Percentiles rank a stretch among this genome's conserved stretches.
Evolutionary conservation across 2,797 vertebrate species (phyloP).

Genomic region (Danio kyathit): DNA sequence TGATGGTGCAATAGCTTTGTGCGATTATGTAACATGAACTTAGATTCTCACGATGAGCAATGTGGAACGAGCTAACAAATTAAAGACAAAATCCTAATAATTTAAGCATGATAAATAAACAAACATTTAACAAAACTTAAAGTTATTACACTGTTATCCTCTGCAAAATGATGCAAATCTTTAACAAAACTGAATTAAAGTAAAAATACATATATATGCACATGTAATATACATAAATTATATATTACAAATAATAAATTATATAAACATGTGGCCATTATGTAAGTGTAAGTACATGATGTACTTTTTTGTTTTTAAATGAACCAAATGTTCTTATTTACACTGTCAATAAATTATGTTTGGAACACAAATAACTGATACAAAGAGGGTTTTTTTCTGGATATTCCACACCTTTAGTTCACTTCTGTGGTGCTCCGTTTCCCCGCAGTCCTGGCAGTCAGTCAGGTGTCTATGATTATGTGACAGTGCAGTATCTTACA

Average conservation of each 20-base stretch:
- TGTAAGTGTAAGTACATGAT: too few relatives aligned
- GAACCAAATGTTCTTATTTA: not conserved
- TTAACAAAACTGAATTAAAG: not conserved
- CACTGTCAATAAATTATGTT: conserved; percentile 11
- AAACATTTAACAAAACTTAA: not conserved
- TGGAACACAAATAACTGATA: not conserved
- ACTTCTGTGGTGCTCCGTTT: not conserved
- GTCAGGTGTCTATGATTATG: conserved; percentile 57
- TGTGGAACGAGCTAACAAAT: conserved; percentile 1
- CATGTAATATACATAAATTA: too few relatives aligned
- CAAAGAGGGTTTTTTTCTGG: conserved; percentile 3
- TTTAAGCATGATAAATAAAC: not conserved
- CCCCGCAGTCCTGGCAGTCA: conserved; percentile 43
- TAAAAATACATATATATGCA: too few relatives aligned
- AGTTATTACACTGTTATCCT: not conserved
- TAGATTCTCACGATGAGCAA: conserved; percentile 17
- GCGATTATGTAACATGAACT: conserved; percentile 65
- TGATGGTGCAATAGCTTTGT: conserved; percentile 9
- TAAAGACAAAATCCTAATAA: not conserved
- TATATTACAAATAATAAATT: too few relatives aligned
- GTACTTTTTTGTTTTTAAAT: not conserved
- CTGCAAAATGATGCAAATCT: not conserved
- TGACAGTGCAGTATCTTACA: conserved; percentile 69
- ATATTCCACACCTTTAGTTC: conserved; percentile 27
- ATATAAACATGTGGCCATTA: too few relatives aligned